Evolutionary conservation across 1,140 invertebrate genomes (phyloP), one percentile per base, ranked within the genome.

Genomic region (Drosophila tani): DNA sequence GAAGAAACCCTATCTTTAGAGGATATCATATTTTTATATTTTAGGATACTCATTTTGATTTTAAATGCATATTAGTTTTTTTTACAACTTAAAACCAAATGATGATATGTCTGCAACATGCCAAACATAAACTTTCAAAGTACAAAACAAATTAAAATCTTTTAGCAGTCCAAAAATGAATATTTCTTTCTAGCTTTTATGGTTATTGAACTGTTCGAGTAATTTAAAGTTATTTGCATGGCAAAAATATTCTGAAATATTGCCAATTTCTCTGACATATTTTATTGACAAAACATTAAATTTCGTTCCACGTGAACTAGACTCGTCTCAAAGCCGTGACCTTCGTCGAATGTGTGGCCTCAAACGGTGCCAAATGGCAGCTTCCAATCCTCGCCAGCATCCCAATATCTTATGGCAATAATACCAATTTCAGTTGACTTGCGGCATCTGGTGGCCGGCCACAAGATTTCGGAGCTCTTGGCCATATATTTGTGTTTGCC

Each of bases 401-500:
- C 38, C 38, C 53, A 55, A 55, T 55, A 38, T 15, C 53, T 32
- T 38, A 55, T 55, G 53, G 53, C 19, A 19, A 55, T 40, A 17
- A 29, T 29, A 29, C 14, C 40, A 45, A 57, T 32, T 50, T 21
- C 35, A 29, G 8, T 29, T 71, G 67, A 60, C 68, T 71, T 40
- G 53, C 27, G 67, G 51, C 69, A 73, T 71, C 69, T 73, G 69
- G 43, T 60, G 46, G 69, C 29, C 38, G 24, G n/a, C 50, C 50
- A 32, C 69, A 46, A 58, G 21, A 58, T 50, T 40, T 17, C 51
- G 24, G 50, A 17, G 50, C 46, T 64, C 45, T 50, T 57, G 17
- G 29, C 41, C 66, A 69, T 68, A 40, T 63, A 51, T 56, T 69
- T 49, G 69, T 67, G 66, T 69, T 67, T 67, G 63, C 66, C 63